A percentile compares a stretch with the other conserved stretches of the same genome.
Conservation (phyloP, 2,113 vertebrate species). For the Muntiacus reevesi region DNA sequence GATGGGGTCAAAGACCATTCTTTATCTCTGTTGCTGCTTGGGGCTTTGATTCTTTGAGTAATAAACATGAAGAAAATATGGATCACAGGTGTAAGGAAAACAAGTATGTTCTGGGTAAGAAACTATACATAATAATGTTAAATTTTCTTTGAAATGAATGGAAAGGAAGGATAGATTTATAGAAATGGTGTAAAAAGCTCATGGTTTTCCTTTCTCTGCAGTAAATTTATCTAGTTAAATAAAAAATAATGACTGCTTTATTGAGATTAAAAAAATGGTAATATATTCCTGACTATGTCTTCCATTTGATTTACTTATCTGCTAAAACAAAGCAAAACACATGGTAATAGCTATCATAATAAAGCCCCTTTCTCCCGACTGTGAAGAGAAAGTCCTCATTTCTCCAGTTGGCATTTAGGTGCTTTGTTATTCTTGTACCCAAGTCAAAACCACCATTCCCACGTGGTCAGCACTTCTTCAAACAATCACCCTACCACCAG, state of each 20-base stretch:
- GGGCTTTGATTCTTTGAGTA: constrained; percentile 53
- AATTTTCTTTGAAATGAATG: constrained; percentile 40
- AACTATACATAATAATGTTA: constrained; percentile 34
- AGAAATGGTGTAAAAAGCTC: background rate
- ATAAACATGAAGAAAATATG: constrained; percentile 41
- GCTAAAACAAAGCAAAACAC: background rate
- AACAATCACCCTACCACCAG: background rate
- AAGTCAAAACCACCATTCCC: background rate
- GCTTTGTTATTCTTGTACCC: background rate
- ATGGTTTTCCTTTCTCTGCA: background rate
- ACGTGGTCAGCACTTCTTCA: background rate
- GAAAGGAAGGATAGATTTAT: constrained; percentile 30
- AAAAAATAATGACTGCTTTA: background rate
- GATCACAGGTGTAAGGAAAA: constrained; percentile 25
- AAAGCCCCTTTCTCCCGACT: background rate
- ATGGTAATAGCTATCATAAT: background rate
- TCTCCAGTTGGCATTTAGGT: background rate
- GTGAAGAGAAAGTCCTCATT: background rate
- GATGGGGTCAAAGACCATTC: constrained; percentile 62
- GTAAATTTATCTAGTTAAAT: background rate
- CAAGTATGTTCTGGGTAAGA: background rate
- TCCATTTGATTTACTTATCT: background rate
- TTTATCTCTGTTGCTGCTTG: constrained; percentile 19
- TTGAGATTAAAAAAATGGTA: background rate
- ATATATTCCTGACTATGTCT: background rate